These are phyloP conservation scores for Hydropotes inermis DNA, from an alignment of 2,113 vertebrate genomes.

Conservation along the genomic window DNA sequence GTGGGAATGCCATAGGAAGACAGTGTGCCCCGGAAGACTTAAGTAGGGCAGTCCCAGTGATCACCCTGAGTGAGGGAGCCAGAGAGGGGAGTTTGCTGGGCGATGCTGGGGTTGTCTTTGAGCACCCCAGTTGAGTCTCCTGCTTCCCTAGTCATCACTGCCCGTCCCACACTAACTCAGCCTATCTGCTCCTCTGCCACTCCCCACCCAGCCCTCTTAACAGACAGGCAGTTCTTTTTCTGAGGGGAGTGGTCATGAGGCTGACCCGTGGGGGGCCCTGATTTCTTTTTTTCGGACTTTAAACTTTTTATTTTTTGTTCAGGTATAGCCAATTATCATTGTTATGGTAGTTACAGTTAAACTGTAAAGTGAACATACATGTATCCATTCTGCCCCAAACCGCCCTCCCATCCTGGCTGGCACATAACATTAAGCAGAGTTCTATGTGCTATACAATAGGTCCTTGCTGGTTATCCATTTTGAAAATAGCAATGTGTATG, in stretches of 20 bases:
- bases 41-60: neutral
- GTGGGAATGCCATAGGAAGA: neutral
- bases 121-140: neutral
- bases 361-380: neutral
- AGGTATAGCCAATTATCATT: neutral
- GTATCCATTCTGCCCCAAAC: neutral
- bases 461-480: neutral
- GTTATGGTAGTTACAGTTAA: neutral
- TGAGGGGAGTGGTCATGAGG: neutral
- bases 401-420: neutral
- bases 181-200: neutral
- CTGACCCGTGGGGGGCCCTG: neutral
- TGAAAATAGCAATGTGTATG: neutral
- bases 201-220: too few relatives aligned
- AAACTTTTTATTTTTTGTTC: neutral
- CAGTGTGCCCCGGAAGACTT: neutral
- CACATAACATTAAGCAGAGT: neutral
- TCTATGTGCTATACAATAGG: neutral
- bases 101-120: neutral
- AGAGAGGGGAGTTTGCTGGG: neutral
- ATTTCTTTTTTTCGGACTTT: neutral
- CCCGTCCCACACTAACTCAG: accelerated
- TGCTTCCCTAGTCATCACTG: too few relatives aligned
- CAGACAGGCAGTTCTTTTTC: neutral
- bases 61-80: neutral